Evolutionary conservation across 2,797 vertebrate genomes (phyloP), one percentile per base, ranked within the genome.

Genomic region (Sebastes diploproa): DNA sequence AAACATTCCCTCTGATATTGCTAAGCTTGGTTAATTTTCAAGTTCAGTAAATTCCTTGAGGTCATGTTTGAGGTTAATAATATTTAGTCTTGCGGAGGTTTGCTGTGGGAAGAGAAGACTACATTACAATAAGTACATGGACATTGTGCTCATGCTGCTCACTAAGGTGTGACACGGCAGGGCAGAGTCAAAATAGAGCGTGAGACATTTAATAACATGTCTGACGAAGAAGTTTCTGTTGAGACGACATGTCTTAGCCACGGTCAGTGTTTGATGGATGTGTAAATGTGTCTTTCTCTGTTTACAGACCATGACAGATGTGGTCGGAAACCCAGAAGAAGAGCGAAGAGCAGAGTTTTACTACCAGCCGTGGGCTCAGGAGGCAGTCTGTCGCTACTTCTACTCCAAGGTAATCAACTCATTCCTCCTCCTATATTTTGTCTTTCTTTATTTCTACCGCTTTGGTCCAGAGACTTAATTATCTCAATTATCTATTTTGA

Each of bases 361-460:
- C 94, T 99, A 98, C 95, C 98, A 99, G 93, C 98, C 98, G 0
- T 99, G 98, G 98, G 98, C 98, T 74, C 98, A 99, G 94, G 98
- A 99, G 88, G 98, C 98, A 0, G 98, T 99, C 67, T 99, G 98
- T 92, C 96, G 98, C 82, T 99, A 99, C 93, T 99, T 99, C 94
- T 99, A 98, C 95, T 99, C 98, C 75, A 99, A 99, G 97, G 98
- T 99, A 91, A 87, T 27, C 18, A 30, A 16, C 22, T 7, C 4
- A 1, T 52, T 75, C 8, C 2, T 63, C 14, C 61, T 73, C 4
- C 27, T 42, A 3, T 13, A 1, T 32, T 29, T 25, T 22, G 27
- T n/a, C 3, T 11, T 58, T 22, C 18, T 59, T 20, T 58, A 14
- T 59, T 62, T 0, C 13, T 34, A 4, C 10, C 13, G 6, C 52